These are phyloP conservation scores for Vicugna pacos DNA, from an alignment of 2,113 vertebrate species.

Conservation along the genomic window DNA sequence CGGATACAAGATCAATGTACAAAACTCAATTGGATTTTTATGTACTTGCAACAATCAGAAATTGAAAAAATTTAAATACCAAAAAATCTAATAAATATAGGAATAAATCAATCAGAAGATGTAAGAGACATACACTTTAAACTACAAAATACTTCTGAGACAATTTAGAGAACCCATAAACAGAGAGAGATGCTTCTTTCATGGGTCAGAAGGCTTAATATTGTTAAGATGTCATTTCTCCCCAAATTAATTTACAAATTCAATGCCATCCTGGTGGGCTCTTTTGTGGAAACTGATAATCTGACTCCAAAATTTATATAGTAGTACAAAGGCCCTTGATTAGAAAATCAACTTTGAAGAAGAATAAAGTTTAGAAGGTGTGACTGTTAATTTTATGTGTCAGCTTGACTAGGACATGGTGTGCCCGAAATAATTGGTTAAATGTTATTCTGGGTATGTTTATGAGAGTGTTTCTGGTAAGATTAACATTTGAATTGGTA, in stretches of 20 bases:
- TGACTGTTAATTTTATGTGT: not conserved
- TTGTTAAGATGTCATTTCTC: too few relatives aligned
- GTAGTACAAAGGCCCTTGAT: not conserved
- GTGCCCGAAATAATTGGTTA: not conserved
- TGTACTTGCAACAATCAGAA: not conserved
- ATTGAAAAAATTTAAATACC: not conserved
- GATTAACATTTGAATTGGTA: too few relatives aligned
- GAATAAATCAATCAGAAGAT: slow-evolving; percentile 17
- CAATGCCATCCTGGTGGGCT: too few relatives aligned
- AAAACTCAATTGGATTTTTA: not conserved
- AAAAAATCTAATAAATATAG: not conserved
- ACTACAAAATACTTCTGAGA: not conserved
- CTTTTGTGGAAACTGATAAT: too few relatives aligned
- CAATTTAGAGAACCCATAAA: not conserved
- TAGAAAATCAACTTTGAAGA: not conserved
- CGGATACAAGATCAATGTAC: too few relatives aligned
- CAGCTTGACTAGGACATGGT: not conserved
- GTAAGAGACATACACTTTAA: not conserved
- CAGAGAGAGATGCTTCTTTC: not conserved
- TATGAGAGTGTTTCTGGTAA: too few relatives aligned
- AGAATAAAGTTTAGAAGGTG: not conserved
- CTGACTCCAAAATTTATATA: too few relatives aligned
- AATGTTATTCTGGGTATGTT: not conserved
- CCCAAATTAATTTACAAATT: too few relatives aligned
- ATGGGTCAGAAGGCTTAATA: too few relatives aligned